Percentiles rank a stretch among this genome's conserved stretches.
Evolutionary conservation across 2,797 vertebrate species (phyloP).

Genomic region (Mionectes olivaceus): DNA sequence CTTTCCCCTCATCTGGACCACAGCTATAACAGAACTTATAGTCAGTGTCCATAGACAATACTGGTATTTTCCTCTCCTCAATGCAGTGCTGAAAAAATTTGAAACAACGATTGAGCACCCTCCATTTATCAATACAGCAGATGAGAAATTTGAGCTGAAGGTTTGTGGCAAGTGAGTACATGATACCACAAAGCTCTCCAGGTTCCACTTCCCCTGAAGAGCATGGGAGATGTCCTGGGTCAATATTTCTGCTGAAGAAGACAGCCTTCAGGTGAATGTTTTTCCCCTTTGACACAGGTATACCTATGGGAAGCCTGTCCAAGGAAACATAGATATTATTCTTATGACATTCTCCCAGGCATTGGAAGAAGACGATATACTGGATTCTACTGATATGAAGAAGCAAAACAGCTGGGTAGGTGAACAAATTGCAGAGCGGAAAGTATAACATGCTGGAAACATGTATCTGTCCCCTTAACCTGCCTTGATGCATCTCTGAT

Average conservation of each 20-base stretch:
- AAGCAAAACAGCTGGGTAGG: neutral
- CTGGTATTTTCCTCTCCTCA: neutral
- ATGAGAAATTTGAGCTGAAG: constrained; percentile 20
- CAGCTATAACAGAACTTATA: neutral
- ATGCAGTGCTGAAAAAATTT: constrained; percentile 23
- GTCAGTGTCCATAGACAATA: neutral
- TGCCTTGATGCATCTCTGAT: neutral
- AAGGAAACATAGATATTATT: neutral
- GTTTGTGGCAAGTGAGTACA: constrained; percentile 43
- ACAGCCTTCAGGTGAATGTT: neutral
- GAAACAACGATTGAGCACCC: neutral
- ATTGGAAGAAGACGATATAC: rapidly evolving
- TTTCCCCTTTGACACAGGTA: constrained; percentile 52
- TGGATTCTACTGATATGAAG: neutral
- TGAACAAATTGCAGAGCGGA: neutral
- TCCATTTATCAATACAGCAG: neutral
- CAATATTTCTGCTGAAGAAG: neutral
- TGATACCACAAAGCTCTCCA: neutral
- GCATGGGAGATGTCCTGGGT: neutral
- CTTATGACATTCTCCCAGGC: neutral
- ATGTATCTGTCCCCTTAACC: neutral
- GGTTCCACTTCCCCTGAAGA: neutral
- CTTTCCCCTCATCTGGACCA: neutral
- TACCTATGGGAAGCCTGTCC: constrained; percentile 68
- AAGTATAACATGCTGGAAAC: neutral